Evolutionary conservation across 2,113 vertebrate genomes (phyloP), one percentile per base, ranked within the genome.

Genomic region (Hippocampus barbouri): DNA sequence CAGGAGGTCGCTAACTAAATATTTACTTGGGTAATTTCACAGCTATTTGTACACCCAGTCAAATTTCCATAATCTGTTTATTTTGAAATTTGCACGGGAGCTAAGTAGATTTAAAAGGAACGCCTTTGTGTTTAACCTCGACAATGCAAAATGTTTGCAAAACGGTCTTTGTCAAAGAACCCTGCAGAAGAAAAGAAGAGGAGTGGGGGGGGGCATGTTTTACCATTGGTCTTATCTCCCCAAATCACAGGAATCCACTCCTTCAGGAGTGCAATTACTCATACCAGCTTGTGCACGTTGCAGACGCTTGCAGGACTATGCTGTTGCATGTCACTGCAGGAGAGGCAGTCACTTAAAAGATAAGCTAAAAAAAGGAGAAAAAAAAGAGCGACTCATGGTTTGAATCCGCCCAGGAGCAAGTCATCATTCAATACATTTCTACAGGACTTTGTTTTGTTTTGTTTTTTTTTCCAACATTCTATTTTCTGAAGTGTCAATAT

Each of bases 271-370:
- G 23, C 38, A 62, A 45, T 54, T 71, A 51, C 69, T 73, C 51
- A 80, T 30, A 79, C 76, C 65, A 82, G 79, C 59, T 14, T 78
- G 54, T 79, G 57, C 70, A 77, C 5, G 66, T 27, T 72, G 53
- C 69, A 75, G 77, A 74, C 61, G 38, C 68, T 38, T 70, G 54
- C 54, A 71, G 64, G 59, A 66, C 65, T 69, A 47, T 74, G 41
- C 68, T 62, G 66, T 11, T 66, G 25, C 21, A 45, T 84, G 49
- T 72, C 69, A 63, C 11, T 61, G 23, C 38, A 8, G 60, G 49
- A 67, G 25, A 1, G 2, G 34, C 62, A 63, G 53, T 65, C 67
- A 27, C 41, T 23, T 7, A 60, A 73, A 61, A 64, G 27, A 45
- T 49, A 69, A 47, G 51, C 71, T 38, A 68, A 63, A 45, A 45